Evolutionary conservation across 2,113 vertebrate species (phyloP).

Genomic region (Pteronura brasiliensis): DNA sequence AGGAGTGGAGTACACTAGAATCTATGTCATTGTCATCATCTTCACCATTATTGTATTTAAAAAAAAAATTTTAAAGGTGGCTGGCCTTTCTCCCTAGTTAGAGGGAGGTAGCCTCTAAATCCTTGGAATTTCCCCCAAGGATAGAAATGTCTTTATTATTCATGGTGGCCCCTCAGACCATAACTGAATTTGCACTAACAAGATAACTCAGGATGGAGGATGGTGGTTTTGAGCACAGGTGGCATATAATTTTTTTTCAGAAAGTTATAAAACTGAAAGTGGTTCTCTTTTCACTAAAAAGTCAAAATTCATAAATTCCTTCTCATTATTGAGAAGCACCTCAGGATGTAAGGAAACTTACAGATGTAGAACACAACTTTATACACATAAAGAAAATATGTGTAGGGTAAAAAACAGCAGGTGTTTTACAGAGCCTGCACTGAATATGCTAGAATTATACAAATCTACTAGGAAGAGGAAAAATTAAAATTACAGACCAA

Average conservation of each 20-base stretch:
- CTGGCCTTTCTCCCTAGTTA: not conserved
- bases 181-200: not conserved
- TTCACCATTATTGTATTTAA: not conserved
- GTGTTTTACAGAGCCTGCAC: not conserved
- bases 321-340: not conserved
- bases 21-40: not conserved
- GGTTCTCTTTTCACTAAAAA: not conserved
- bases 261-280: not conserved
- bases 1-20: not conserved
- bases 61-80: not conserved
- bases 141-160: not conserved
- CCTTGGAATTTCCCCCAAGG: not conserved
- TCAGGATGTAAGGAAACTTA: not conserved
- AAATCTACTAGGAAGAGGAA: not conserved
- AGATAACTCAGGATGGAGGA: not conserved
- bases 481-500: not conserved
- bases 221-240: not conserved
- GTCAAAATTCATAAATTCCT: not conserved
- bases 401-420: not conserved
- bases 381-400: not conserved
- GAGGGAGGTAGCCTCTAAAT: not conserved
- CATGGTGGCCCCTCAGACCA: not conserved
- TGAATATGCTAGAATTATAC: not conserved
- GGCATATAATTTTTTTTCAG: not conserved
- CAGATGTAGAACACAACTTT: not conserved